Conservation (phyloP, 2,888 invertebrate genomes). For the Agelastica alni region DNA sequence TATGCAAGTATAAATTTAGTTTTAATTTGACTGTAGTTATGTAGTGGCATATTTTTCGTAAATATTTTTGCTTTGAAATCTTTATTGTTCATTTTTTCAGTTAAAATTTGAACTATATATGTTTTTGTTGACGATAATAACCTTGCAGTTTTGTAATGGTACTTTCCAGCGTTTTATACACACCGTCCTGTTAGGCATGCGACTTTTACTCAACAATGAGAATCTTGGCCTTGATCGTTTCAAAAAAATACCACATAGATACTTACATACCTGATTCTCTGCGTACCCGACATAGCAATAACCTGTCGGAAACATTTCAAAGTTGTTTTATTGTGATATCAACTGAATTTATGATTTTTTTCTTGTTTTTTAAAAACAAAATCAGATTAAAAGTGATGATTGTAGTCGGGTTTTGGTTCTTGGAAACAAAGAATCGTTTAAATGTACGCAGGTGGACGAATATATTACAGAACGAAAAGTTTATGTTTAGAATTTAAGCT, state of each 20-base stretch:
- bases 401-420: background rate
- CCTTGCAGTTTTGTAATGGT: slow-evolving; percentile 2
- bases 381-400: background rate
- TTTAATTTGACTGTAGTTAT: too few relatives aligned
- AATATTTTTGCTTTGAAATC: too few relatives aligned
- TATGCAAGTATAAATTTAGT: too few relatives aligned
- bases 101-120: too few relatives aligned
- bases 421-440: background rate
- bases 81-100: too few relatives aligned
- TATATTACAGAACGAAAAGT: background rate
- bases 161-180: background rate
- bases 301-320: slow-evolving; percentile 13
- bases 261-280: slow-evolving; percentile 2
- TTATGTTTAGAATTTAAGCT: background rate
- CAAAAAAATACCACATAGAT: background rate
- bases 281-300: slow-evolving; percentile 6
- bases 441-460: background rate
- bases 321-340: slow-evolving; percentile 5
- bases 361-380: too few relatives aligned
- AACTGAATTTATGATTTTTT: background rate
- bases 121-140: too few relatives aligned
- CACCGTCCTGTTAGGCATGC: slow-evolving; percentile 12
- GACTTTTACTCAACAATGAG: slow-evolving; percentile 9
- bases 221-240: slow-evolving; percentile 10
- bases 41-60: too few relatives aligned